A percentile compares a stretch with the other conserved stretches of the same genome.
Conservation (phyloP, 2,888 invertebrate genomes). For the Athrips mouffetella region DNA sequence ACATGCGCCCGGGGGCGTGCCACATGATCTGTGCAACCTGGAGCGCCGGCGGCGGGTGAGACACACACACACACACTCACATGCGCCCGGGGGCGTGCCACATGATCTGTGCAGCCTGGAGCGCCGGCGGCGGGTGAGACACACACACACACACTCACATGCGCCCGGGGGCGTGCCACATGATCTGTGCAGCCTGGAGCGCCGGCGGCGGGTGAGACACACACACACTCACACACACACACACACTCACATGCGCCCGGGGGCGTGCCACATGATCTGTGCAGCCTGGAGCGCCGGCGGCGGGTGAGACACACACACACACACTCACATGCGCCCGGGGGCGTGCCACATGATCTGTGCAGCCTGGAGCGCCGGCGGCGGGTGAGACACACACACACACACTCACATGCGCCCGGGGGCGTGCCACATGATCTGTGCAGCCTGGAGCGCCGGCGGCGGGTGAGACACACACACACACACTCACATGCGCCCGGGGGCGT, state of each 20-base stretch:
- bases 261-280: slow-evolving; percentile 93
- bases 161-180: slow-evolving; percentile 93
- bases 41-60: slow-evolving; percentile 71
- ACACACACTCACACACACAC: not conserved
- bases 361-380: no score
- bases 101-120: no score
- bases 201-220: slow-evolving; percentile 68
- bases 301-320: slow-evolving; percentile 23
- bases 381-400: no score
- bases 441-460: slow-evolving; percentile 75
- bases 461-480: slow-evolving; percentile 16
- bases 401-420: no score
- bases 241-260: slow-evolving; percentile 84
- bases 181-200: slow-evolving; percentile 80
- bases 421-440: slow-evolving; percentile 89
- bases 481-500: slow-evolving; percentile 90
- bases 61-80: not conserved
- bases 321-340: no score
- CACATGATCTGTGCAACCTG: slow-evolving; percentile 85
- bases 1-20: slow-evolving; percentile 92
- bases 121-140: no score
- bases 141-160: no score
- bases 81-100: no score
- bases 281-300: slow-evolving; percentile 72
- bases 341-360: no score